Evolutionary conservation across 2,888 invertebrate genomes (phyloP), one percentile per base, ranked within the genome.

Genomic region (Drosophila pseudotalamancana): DNA sequence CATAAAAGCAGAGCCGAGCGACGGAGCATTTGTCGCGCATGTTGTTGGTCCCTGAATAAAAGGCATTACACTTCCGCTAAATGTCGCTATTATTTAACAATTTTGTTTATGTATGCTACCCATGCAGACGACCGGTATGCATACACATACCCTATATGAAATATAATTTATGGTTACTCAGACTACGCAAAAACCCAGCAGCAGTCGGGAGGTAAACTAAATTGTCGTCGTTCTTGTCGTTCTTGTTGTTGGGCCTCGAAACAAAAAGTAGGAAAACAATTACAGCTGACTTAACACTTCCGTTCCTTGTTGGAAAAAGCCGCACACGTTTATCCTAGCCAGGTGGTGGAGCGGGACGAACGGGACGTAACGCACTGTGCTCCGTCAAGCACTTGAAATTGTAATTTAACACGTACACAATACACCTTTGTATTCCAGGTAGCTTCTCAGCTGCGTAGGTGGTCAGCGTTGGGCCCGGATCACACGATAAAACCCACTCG

Each of bases 251-350:
- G 43, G 34, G 49, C 54, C 63, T 51, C 48, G 59, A 54, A 68
- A 69, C 59, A 75, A 70, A 77, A 81, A 70, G 69, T 66, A 72
- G 77, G 71, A 79, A 87, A 85, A 87, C 85, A 85, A 85, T 85
- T 85, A 87, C 75, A 87, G 61, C 77, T 83, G 88, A 87, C 88
- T 87, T 85, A 83, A 87, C 84, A 85, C 80, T 81, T 85, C 88
- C 85, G 88, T 72, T 86, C 48, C 88, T 78, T 84, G 88, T 85
- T 86, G 79, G 23, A 62, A 29, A 82, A 77, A 66, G 73, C 61
- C 82, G 82, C 72, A 78, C 74, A 87, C 77, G 78, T 78, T 74
- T 76, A 63, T 64, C 62, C 64, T 68, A 8, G 6, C 12, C 11
- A 18, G 16, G 34, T 6, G 3, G 4, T n/a, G n/a, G 46, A 29